Conservation (phyloP, 2,797 vertebrate species). For the Sebastolobus alascanus region DNA sequence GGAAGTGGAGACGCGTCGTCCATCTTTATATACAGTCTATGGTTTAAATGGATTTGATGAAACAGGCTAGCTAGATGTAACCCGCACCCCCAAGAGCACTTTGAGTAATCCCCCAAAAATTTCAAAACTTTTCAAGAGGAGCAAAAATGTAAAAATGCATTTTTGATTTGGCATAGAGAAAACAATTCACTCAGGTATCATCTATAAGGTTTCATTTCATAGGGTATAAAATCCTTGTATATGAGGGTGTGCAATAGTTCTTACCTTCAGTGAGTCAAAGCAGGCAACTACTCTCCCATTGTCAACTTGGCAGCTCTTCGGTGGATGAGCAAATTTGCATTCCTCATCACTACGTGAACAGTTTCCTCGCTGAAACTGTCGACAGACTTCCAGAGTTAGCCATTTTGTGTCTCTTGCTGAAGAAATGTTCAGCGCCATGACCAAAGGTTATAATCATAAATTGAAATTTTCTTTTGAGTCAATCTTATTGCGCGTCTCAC, state of each 20-base stretch:
- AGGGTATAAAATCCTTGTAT: neutral
- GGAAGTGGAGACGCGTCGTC: too few relatives aligned
- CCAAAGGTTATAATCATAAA: conserved; percentile 63
- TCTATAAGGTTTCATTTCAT: conserved; percentile 4
- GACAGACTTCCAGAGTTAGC: conserved; percentile 99
- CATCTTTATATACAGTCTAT: too few relatives aligned
- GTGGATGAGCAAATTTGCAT: conserved; percentile 99
- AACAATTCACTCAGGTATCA: conserved; percentile 2
- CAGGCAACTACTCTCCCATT: conserved; percentile 99
- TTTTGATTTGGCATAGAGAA: neutral
- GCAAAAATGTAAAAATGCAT: neutral
- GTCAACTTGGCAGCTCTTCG: conserved; percentile 99
- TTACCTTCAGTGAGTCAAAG: conserved; percentile 99
- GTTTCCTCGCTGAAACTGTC: conserved; percentile 98
- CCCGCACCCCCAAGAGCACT: neutral
- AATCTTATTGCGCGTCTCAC: conserved; percentile 29
- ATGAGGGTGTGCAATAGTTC: conserved; percentile 49
- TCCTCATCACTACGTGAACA: conserved; percentile 99
- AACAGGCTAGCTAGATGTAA: neutral
- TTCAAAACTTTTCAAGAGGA: neutral
- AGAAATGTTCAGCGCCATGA: conserved; percentile 95
- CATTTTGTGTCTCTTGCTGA: conserved; percentile 98
- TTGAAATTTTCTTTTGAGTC: conserved; percentile 28
- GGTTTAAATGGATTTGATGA: neutral
- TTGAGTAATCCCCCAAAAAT: neutral